Conservation (phyloP, 1,140 invertebrate species). For the Lasaia peninsularis region DNA sequence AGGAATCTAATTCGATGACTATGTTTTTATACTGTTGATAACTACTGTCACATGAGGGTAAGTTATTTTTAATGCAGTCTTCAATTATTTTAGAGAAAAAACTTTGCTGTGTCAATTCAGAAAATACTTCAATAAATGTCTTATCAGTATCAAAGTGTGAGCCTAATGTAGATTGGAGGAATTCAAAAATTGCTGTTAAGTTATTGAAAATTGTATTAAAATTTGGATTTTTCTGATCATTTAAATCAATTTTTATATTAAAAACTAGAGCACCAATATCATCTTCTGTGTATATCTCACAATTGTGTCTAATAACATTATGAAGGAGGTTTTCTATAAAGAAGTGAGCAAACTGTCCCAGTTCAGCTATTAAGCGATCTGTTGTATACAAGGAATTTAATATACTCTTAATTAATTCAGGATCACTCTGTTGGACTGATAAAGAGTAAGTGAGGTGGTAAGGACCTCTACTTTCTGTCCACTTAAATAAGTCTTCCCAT, state of each 20-base stretch:
- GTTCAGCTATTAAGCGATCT: constrained; percentile 52
- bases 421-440: constrained; percentile 60
- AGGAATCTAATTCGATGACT: constrained; percentile 59
- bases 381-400: constrained; percentile 54
- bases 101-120: constrained; percentile 44
- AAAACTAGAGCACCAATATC: constrained; percentile 55
- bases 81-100: constrained; percentile 66
- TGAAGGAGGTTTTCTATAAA: constrained; percentile 57
- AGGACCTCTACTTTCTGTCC: constrained; percentile 51
- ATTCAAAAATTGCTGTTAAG: constrained; percentile 67
- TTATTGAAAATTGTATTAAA: constrained; percentile 67
- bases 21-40: constrained; percentile 61
- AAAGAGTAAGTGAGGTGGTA: constrained; percentile 52
- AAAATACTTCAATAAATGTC: constrained; percentile 58
- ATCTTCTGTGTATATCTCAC: constrained; percentile 68
- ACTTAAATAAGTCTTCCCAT: constrained; percentile 63
- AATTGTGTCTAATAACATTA: constrained; percentile 59
- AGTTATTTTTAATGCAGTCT: constrained; percentile 56
- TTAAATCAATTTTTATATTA: constrained; percentile 61
- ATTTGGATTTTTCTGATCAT: constrained; percentile 49
- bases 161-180: constrained; percentile 58
- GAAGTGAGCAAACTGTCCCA: constrained; percentile 57
- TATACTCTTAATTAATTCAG: constrained; percentile 46
- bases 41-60: constrained; percentile 57
- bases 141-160: constrained; percentile 49